Conservation (phyloP, 2,888 invertebrate genomes). For the Agonopterix arenella region DNA sequence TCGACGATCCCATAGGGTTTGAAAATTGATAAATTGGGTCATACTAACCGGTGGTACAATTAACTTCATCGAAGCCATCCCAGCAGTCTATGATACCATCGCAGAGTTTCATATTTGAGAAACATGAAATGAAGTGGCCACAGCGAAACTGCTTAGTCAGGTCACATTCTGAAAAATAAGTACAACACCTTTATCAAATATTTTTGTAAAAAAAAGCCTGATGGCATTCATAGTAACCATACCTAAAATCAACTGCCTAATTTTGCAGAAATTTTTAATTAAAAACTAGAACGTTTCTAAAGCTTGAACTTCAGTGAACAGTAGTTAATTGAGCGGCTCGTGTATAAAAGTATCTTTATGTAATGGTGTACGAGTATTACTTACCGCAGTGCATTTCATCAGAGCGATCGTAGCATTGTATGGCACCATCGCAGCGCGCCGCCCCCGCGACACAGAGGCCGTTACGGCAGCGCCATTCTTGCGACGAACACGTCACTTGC, state of each 20-base stretch:
- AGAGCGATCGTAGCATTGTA: constrained; percentile 85
- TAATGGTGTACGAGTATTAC: constrained; percentile 19
- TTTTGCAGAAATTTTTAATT: no score
- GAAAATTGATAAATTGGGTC: background rate
- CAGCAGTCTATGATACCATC: constrained; percentile 86
- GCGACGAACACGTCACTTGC: constrained; percentile 76
- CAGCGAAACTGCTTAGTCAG: constrained; percentile 83
- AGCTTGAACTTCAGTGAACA: no score
- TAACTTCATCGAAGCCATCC: constrained; percentile 85
- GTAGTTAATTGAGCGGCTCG: no score
- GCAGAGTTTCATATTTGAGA: constrained; percentile 81
- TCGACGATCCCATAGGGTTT: no score
- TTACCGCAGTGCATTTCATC: constrained; percentile 86
- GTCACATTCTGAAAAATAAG: constrained; percentile 78
- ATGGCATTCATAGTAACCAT: no score
- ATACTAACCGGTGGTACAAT: constrained; percentile 79
- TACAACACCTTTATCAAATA: background rate
- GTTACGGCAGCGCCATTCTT: constrained; percentile 85
- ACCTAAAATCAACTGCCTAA: no score
- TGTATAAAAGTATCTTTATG: no score
- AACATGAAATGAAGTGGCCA: constrained; percentile 84
- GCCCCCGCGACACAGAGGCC: constrained; percentile 80
- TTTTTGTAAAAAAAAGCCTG: no score
- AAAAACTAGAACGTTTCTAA: no score
- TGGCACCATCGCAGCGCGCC: constrained; percentile 83